Evolutionary conservation across 2,113 vertebrate genomes (phyloP).

Genomic region (Pangasianodon hypophthalmus): DNA sequence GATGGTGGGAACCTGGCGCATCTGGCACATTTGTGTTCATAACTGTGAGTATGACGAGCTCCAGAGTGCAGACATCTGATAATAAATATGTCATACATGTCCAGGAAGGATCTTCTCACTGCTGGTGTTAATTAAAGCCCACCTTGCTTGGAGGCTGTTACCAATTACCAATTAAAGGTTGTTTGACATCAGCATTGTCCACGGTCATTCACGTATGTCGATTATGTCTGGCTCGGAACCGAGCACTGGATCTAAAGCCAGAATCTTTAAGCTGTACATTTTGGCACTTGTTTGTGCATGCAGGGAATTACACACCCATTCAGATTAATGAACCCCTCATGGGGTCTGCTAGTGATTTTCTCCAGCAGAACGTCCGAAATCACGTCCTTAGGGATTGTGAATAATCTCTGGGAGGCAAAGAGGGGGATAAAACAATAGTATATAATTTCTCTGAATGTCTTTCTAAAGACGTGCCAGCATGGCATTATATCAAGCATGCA

Average conservation of each 20-base stretch:
- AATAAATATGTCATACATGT: conserved; percentile 89
- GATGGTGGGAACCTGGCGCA: conserved; percentile 79
- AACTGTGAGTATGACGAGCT: conserved; percentile 86
- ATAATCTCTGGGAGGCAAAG: conserved; percentile 69
- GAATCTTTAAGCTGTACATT: conserved; percentile 55
- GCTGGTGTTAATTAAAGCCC: conserved; percentile 90
- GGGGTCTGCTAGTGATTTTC: conserved; percentile 78
- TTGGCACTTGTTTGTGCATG: conserved; percentile 67
- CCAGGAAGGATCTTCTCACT: conserved; percentile 85
- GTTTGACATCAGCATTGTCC: conserved; percentile 72
- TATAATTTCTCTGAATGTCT: conserved; percentile 68
- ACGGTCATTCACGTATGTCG: conserved; percentile 41
- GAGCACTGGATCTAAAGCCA: conserved; percentile 51
- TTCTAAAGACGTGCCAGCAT: conserved; percentile 69
- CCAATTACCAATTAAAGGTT: conserved; percentile 86
- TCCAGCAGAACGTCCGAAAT: conserved; percentile 68
- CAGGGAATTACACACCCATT: conserved; percentile 61
- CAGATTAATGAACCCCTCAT: conserved; percentile 70
- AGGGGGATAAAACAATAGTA: conserved; percentile 60
- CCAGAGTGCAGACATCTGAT: conserved; percentile 87
- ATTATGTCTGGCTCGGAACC: conserved; percentile 61
- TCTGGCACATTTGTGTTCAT: conserved; percentile 85
- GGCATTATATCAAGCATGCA: conserved; percentile 64
- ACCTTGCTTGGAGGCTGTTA: conserved; percentile 91
- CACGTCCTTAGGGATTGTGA: conserved; percentile 67